A percentile compares a stretch with the other conserved stretches of the same genome.
Conservation (phyloP, 2,888 invertebrate species). For the Oscheius sp. region DNA sequence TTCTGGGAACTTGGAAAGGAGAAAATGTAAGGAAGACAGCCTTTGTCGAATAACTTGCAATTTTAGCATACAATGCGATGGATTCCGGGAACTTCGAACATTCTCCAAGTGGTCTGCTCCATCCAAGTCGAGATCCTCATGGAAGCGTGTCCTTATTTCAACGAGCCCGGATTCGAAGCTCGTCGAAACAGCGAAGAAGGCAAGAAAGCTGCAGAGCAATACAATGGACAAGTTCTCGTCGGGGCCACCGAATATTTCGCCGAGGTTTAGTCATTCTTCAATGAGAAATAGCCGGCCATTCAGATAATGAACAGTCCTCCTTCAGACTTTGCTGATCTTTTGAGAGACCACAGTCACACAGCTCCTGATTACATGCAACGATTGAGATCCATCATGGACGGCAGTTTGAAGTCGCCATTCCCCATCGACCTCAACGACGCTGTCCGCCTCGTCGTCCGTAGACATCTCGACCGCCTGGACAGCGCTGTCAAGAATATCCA, state of each 20-base stretch:
- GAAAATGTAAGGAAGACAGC: conserved; percentile 8
- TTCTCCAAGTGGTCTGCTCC: conserved; percentile 43
- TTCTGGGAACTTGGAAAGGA: conserved; percentile 44
- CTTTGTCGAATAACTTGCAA: not conserved
- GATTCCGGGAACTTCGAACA: conserved; percentile 35
- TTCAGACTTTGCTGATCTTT: conserved; percentile 2
- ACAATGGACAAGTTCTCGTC: conserved; percentile 30
- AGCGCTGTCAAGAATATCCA: not conserved
- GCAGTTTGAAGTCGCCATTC: not conserved
- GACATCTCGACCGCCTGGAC: not conserved
- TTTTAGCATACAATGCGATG: conserved; percentile 32
- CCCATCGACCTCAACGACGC: conserved; percentile 14
- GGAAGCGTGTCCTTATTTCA: conserved; percentile 40
- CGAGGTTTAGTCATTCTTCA: not conserved
- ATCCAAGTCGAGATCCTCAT: conserved; percentile 43
- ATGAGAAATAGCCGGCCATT: not conserved
- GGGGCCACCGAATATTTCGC: conserved; percentile 38
- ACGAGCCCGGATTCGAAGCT: conserved; percentile 43
- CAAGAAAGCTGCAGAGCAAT: conserved; percentile 27
- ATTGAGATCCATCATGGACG: conserved; percentile 3
- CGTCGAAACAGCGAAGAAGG: conserved; percentile 38
- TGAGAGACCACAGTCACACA: not conserved
- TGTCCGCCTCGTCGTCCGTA: not conserved
- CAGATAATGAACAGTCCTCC: conserved; percentile 26
- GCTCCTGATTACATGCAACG: not conserved